Evolutionary conservation across 2,797 vertebrate genomes (phyloP).

Genomic region (Monodelphis domestica): DNA sequence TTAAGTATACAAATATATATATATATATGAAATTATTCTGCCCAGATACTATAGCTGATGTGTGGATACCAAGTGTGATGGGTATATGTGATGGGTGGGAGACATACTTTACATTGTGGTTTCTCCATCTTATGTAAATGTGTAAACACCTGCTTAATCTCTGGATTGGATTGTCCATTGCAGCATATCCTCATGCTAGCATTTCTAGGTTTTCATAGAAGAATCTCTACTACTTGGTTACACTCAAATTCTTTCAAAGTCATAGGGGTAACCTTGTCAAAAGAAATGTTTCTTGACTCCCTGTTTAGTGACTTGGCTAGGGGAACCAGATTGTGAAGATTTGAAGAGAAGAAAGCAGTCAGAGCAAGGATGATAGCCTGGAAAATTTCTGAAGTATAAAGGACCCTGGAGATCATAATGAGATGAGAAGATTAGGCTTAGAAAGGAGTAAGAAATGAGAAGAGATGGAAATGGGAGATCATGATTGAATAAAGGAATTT

Average conservation of each 20-base stretch:
- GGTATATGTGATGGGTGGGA: background rate
- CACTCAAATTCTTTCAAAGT: background rate
- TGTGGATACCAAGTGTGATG: background rate
- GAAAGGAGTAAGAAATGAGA: background rate
- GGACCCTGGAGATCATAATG: background rate
- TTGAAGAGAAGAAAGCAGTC: background rate
- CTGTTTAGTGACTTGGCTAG: background rate
- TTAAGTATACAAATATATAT: background rate
- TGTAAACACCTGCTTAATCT: no score
- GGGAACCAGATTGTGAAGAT: background rate
- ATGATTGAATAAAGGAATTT: background rate
- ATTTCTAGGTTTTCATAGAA: no score
- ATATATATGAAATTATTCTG: background rate
- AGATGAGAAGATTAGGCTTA: background rate
- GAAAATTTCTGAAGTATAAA: background rate
- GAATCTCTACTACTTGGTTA: background rate
- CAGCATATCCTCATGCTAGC: no score
- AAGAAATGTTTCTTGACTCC: background rate
- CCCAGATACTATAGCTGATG: background rate
- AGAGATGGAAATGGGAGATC: background rate
- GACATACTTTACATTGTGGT: background rate
- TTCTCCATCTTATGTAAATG: background rate
- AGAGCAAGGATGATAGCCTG: background rate
- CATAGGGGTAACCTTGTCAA: background rate
- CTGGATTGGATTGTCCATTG: no score